Evolutionary conservation across 1,140 invertebrate species (phyloP).

Genomic region (Aporrectodea caliginosa): DNA sequence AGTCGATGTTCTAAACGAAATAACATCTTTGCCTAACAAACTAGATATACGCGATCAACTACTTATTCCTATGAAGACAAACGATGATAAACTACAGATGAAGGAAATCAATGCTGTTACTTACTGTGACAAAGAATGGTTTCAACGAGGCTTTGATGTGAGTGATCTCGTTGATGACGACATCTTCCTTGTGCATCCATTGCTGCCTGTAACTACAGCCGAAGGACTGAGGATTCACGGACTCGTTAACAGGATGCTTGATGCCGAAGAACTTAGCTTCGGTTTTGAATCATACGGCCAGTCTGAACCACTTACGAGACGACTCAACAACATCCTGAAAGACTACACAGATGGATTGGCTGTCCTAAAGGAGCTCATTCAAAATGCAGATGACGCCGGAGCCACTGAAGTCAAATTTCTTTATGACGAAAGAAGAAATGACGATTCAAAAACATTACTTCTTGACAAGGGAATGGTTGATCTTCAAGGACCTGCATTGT

Average conservation of each 20-base stretch:
- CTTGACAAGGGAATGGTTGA: constrained; percentile 40
- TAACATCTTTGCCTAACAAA: background rate
- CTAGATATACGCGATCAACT: background rate
- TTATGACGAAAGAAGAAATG: constrained; percentile 43
- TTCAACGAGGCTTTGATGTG: constrained; percentile 12
- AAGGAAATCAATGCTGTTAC: constrained; percentile 29
- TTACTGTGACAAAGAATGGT: constrained; percentile 39
- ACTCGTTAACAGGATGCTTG: constrained; percentile 32
- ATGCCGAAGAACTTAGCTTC: constrained; percentile 34
- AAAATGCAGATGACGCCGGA: constrained; percentile 54
- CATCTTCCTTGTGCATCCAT: constrained; percentile 37
- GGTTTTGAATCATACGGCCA: constrained; percentile 37
- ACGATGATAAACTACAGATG: background rate
- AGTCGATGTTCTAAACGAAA: background rate
- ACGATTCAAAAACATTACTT: constrained; percentile 33
- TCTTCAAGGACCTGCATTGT: constrained; percentile 47
- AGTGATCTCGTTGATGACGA: constrained; percentile 32
- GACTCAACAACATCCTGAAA: constrained; percentile 37
- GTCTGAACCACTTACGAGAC: constrained; percentile 37
- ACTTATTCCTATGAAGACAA: constrained; percentile 11
- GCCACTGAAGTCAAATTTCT: constrained; percentile 55
- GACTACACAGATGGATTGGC: constrained; percentile 45
- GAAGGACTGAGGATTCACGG: constrained; percentile 36
- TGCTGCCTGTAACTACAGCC: constrained; percentile 36
- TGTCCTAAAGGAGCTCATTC: constrained; percentile 48